These are phyloP conservation scores for Epinephelus coioides DNA, from an alignment of 2,797 vertebrate genomes.

Conservation along the genomic window DNA sequence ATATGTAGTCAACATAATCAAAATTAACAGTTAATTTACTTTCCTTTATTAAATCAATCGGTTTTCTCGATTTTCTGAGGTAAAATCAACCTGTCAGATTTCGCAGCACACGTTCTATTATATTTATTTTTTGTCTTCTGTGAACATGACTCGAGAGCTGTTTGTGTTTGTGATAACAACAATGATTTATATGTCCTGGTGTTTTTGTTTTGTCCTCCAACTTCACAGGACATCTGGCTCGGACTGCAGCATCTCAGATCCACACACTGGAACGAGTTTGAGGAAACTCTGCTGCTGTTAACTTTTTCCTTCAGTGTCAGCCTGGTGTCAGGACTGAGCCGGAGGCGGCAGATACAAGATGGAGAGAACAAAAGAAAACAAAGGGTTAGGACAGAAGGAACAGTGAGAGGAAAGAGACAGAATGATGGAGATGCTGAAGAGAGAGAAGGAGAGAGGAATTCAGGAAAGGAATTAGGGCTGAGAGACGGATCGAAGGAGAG, in stretches of 20 bases:
- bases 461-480: conserved; percentile 24
- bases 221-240: background rate
- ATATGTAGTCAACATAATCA: no score
- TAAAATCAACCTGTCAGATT: no score
- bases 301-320: background rate
- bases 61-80: no score
- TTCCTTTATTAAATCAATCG: no score
- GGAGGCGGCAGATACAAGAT: background rate
- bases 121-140: background rate
- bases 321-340: conserved; percentile 1
- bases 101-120: background rate
- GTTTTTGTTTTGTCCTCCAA: background rate
- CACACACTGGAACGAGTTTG: background rate
- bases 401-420: background rate
- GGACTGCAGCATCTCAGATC: background rate
- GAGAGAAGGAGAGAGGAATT: conserved; percentile 3
- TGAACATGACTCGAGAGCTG: background rate
- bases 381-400: background rate
- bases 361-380: background rate
- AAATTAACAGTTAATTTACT: no score
- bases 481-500: conserved; percentile 4
- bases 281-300: background rate
- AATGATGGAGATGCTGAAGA: background rate
- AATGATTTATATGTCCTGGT: background rate
- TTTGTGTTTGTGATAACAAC: background rate